phyloP scores from a whole-genome alignment of 2,888 invertebrate species.

The Gasteruption jaculator region DNA sequence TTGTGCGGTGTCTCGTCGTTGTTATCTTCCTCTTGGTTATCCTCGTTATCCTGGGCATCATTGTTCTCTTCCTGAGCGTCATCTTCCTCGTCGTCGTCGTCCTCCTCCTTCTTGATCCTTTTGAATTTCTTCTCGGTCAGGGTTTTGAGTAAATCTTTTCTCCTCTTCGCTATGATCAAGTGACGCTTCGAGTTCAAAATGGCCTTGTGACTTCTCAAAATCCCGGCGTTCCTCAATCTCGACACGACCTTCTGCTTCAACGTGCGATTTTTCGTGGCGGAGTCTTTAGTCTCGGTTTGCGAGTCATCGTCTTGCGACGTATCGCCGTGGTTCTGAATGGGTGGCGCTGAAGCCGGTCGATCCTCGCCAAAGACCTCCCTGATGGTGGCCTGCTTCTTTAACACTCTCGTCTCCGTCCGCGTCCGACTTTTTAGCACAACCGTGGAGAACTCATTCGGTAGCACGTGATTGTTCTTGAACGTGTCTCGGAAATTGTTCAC shows the following conservation, averaged over 20 bases:
- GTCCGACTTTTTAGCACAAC: conserved; percentile 71
- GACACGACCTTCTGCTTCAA: conserved; percentile 42
- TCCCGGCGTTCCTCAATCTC: conserved; percentile 44
- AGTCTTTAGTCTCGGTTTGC: conserved; percentile 34
- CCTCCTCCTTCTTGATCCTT: conserved; percentile 31
- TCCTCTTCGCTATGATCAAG: conserved; percentile 37
- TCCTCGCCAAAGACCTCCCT: conserved; percentile 80
- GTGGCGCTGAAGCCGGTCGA: conserved; percentile 78
- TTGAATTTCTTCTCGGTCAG: conserved; percentile 39
- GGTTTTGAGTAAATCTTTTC: conserved; percentile 41
- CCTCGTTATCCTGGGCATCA: conserved; percentile 47
- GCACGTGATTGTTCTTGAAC: conserved; percentile 62
- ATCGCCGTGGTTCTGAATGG: conserved; percentile 58
- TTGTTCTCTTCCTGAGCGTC: conserved; percentile 38
- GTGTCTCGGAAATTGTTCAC: conserved; percentile 65
- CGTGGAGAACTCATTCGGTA: conserved; percentile 62
- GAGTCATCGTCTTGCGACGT: conserved; percentile 46
- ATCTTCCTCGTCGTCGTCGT: conserved; percentile 47
- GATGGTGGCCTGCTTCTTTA: conserved; percentile 72
- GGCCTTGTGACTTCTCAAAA: conserved; percentile 46
- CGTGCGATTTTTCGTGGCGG: conserved; percentile 26
- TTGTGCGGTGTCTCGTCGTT: conserved; percentile 49
- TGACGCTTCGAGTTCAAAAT: conserved; percentile 45
- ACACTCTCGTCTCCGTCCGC: conserved; percentile 68
- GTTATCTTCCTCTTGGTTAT: conserved; percentile 50